Evolutionary conservation across 2,888 invertebrate genomes (phyloP), one percentile per base, ranked within the genome.

Genomic region (Eupithecia vulgata): DNA sequence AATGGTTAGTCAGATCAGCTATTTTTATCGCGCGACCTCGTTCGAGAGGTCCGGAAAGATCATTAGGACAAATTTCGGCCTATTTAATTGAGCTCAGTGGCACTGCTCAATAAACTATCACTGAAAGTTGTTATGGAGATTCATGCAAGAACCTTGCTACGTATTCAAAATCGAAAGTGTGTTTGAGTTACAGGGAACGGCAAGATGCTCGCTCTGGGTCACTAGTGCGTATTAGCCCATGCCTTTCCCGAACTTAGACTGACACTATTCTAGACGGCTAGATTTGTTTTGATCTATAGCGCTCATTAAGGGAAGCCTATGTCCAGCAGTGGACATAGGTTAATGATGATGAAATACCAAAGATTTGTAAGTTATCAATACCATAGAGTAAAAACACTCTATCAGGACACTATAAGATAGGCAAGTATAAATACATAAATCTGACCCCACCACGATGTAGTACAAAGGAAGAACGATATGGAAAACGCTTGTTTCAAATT

Each of bases 11-110:
- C 82, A 83, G 71, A 68, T 67, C 66, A 0, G 48, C 80, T 85
- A 86, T 81, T 80, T 82, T 77, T 83, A 79, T 76, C 74, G 30
- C 69, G 69, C 74, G 82, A 74, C 81, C 84, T 76, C 79, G 79
- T 81, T 84, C 34, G 72, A 59, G 67, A 74, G 71, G 72, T 70
- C 66, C 67, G 65, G 62, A 75, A 68, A 73, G 76, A 70, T 73
- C 78, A 74, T 62, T 72, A 64, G 77, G 76, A 71, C 77, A 76
- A 70, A 40, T 67, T 66, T 68, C 68, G 68, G 40, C 59, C 70
- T 34, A 59, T 35, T 72, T 70, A 48, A 59, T 57, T 68, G 34
- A 42, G 40, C 13, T 37, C 25, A 3, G 15, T 59, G 34, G n/a
- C 7, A n/a, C n/a, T 61, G 62, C 12, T 37, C 25, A 21, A 30